Percentiles rank a stretch among this genome's conserved stretches.
phyloP scores from a whole-genome alignment of 2,888 invertebrate species.

The Steinernema hermaphroditum region DNA sequence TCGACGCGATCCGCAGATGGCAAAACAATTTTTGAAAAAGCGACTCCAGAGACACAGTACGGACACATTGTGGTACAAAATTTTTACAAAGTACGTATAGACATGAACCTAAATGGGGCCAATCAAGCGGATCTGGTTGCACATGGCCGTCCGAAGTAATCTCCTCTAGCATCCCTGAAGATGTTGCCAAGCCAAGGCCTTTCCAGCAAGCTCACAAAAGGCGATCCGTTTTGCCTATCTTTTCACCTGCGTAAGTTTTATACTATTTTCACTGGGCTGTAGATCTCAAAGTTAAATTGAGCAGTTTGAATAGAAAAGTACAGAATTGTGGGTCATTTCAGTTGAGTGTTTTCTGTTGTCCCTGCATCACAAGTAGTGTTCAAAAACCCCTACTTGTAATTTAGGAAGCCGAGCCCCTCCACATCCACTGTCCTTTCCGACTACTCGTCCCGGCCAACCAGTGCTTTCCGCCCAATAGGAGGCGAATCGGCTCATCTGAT shows the following conservation, averaged over 20 bases:
- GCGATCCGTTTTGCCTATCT: conserved; percentile 44
- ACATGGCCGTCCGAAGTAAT: conserved; percentile 22
- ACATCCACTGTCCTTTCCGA: conserved; percentile 15
- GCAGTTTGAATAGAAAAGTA: too few species aligned
- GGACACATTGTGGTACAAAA: background rate
- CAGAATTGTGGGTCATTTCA: too few species aligned
- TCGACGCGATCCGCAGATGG: background rate
- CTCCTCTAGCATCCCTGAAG: conserved; percentile 7
- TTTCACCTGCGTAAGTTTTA: conserved; percentile 35
- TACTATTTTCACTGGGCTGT: background rate
- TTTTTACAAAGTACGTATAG: background rate
- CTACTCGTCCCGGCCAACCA: conserved; percentile 14
- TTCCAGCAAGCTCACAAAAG: conserved; percentile 31
- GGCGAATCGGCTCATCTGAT: conserved; percentile 25
- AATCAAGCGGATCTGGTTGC: background rate
- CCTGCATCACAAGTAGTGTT: too few species aligned
- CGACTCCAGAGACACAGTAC: conserved; percentile 1
- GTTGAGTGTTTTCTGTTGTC: too few species aligned
- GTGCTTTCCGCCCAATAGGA: conserved; percentile 10
- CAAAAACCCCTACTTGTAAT: background rate
- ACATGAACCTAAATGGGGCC: conserved; percentile 9
- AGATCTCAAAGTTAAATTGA: background rate
- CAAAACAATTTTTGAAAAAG: conserved; percentile 4
- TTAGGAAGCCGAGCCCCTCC: conserved; percentile 19
- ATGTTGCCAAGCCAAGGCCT: background rate